Conservation (phyloP, 2,888 invertebrate species). For the Callimorpha dominula region DNA sequence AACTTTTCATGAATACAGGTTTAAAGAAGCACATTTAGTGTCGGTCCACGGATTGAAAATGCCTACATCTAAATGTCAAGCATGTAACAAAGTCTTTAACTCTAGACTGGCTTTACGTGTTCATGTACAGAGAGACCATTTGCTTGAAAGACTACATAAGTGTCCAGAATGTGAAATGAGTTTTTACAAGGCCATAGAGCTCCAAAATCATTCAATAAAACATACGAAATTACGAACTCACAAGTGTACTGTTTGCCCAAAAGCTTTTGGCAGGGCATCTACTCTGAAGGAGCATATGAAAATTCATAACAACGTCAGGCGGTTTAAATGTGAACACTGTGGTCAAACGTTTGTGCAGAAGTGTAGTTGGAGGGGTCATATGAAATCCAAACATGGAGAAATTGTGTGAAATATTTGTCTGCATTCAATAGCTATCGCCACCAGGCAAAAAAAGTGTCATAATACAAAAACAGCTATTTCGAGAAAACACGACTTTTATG, state of each 20-base stretch:
- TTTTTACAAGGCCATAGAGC: slow-evolving; percentile 53
- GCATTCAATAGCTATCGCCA: neutral
- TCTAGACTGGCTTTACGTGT: slow-evolving; percentile 48
- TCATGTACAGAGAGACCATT: slow-evolving; percentile 67
- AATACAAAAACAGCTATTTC: too few species aligned
- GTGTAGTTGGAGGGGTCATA: slow-evolving; percentile 44
- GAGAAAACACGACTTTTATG: too few species aligned
- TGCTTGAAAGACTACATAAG: slow-evolving; percentile 67
- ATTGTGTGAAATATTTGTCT: slow-evolving; percentile 4
- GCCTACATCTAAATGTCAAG: slow-evolving; percentile 56
- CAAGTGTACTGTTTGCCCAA: slow-evolving; percentile 68
- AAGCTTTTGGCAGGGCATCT: slow-evolving; percentile 50
- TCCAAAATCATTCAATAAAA: slow-evolving; percentile 63
- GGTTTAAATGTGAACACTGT: slow-evolving; percentile 49
- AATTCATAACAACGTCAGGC: slow-evolving; percentile 54
- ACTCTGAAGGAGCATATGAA: slow-evolving; percentile 57
- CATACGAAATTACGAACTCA: slow-evolving; percentile 68
- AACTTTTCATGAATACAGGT: slow-evolving; percentile 53
- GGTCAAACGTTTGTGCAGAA: slow-evolving; percentile 49
- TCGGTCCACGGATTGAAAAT: slow-evolving; percentile 57
- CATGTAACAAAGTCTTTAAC: slow-evolving; percentile 60
- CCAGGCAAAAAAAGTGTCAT: too few species aligned
- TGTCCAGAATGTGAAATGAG: slow-evolving; percentile 74
- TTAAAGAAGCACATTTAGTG: slow-evolving; percentile 60
- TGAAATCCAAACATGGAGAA: slow-evolving; percentile 39